Evolutionary conservation across 1,140 invertebrate genomes (phyloP).

Genomic region (Apis laboriosa): DNA sequence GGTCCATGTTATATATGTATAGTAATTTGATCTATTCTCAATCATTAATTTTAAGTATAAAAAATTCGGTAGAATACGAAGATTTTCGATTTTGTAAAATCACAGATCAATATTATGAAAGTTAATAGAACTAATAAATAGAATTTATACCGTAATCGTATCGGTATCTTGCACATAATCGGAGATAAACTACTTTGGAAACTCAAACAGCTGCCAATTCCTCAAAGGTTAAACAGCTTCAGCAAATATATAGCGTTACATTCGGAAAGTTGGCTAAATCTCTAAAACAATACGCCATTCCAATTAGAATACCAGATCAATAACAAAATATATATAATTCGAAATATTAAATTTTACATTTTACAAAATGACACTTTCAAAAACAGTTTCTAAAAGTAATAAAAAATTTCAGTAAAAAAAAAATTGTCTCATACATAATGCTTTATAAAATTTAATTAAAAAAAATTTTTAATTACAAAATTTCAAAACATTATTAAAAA

Average conservation of each 20-base stretch:
- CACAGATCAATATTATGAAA: neutral
- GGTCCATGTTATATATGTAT: no score
- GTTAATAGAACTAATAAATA: neutral
- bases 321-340: neutral
- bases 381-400: neutral
- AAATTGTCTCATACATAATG: no score
- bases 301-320: neutral
- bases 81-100: no score
- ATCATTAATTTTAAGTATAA: neutral
- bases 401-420: no score
- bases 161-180: conserved; percentile 2
- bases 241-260: neutral
- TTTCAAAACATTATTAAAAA: no score
- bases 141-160: conserved; percentile 2
- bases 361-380: neutral
- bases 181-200: neutral
- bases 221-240: conserved; percentile 13
- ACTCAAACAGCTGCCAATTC: conserved; percentile 16
- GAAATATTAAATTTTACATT: no score
- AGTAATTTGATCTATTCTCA: neutral
- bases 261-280: neutral
- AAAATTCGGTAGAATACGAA: neutral
- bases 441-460: no score
- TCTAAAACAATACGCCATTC: neutral
- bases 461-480: no score